These are phyloP conservation scores for Malthinus flaveolus DNA, from an alignment of 2,888 invertebrate genomes.

Conservation along the genomic window DNA sequence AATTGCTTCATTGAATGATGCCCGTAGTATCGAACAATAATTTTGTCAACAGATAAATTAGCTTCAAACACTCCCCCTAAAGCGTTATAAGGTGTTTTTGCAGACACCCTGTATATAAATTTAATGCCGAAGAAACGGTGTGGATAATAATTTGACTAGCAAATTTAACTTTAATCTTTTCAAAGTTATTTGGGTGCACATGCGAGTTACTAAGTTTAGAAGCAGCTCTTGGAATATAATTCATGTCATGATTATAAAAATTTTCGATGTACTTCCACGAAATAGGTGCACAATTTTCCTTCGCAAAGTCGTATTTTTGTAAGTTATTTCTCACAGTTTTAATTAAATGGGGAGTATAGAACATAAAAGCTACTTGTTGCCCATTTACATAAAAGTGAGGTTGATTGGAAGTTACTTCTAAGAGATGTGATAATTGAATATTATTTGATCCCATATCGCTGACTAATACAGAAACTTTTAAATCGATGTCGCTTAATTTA, in stretches of 20 bases:
- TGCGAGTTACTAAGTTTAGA: conserved; percentile 25
- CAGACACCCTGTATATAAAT: no score
- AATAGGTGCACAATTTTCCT: no score
- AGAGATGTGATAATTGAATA: conserved; percentile 9
- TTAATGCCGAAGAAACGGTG: conserved; percentile 20
- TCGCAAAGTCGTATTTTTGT: conserved; percentile 2
- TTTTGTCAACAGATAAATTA: no score
- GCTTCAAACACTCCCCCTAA: no score
- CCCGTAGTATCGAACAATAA: no score
- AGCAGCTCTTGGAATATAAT: conserved; percentile 10
- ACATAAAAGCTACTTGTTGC: conserved; percentile 30
- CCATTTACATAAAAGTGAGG: conserved; percentile 12
- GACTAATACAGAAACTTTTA: conserved; percentile 11
- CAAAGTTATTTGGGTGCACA: conserved; percentile 24
- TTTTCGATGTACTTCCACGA: conserved; percentile 8
- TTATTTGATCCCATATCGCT: conserved; percentile 20
- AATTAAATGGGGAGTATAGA: conserved; percentile 30
- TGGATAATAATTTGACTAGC: conserved; percentile 28
- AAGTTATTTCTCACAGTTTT: conserved; percentile 32
- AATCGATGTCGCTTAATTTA: neutral
- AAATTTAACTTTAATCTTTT: conserved; percentile 30
- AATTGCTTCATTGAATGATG: no score
- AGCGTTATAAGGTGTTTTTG: no score
- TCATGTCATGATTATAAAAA: conserved; percentile 21
- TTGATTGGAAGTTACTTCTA: conserved; percentile 4